phyloP scores from a whole-genome alignment of 2,888 invertebrate genomes.

The Epinotia brunnichana region DNA sequence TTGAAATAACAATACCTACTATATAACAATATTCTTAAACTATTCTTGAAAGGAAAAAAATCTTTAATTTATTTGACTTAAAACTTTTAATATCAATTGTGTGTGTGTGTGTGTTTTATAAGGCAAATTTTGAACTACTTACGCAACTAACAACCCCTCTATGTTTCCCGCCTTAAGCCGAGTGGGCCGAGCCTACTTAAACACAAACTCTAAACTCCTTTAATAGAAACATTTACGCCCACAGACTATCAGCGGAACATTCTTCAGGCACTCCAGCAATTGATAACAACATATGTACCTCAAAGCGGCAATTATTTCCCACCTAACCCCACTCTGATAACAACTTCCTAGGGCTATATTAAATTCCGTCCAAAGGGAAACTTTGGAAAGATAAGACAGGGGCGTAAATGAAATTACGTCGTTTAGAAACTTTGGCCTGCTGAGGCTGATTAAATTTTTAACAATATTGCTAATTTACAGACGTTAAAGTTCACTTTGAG shows the following conservation, averaged over 20 bases:
- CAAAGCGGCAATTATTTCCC: slow-evolving; percentile 61
- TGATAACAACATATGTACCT: slow-evolving; percentile 37
- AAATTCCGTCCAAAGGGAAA: slow-evolving; percentile 67
- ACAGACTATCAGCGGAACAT: background rate
- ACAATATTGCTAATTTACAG: slow-evolving; percentile 60
- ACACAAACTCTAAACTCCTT: background rate
- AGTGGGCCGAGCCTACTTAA: background rate
- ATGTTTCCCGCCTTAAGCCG: too few species aligned
- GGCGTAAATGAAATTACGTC: slow-evolving; percentile 73
- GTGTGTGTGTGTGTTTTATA: too few species aligned
- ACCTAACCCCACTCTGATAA: slow-evolving; percentile 65
- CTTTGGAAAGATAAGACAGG: slow-evolving; percentile 65
- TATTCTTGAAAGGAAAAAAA: too few species aligned
- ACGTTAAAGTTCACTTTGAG: slow-evolving; percentile 38
- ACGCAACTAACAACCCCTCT: too few species aligned
- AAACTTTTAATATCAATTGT: too few species aligned
- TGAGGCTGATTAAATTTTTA: slow-evolving; percentile 69
- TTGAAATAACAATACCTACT: too few species aligned
- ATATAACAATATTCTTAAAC: too few species aligned
- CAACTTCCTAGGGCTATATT: slow-evolving; percentile 69
- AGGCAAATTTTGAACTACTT: too few species aligned
- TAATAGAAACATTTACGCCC: background rate
- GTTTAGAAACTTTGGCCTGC: slow-evolving; percentile 66
- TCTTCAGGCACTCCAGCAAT: slow-evolving; percentile 11
- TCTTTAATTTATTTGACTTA: too few species aligned